These are phyloP conservation scores for Zosterops borbonicus DNA, from an alignment of 2,113 vertebrate species.

Conservation along the genomic window DNA sequence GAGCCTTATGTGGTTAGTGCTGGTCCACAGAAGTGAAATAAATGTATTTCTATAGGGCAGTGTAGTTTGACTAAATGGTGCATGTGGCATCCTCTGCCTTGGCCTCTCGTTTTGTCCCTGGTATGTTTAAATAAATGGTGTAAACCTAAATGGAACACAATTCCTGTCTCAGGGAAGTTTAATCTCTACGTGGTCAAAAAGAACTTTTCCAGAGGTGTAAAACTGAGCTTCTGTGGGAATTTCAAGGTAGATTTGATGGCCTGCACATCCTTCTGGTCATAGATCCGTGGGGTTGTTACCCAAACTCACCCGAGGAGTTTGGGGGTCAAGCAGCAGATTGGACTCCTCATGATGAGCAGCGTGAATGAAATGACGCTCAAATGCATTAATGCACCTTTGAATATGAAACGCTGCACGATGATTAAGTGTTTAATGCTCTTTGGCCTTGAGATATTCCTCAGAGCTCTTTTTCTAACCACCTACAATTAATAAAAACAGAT, in stretches of 20 bases:
- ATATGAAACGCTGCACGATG: not conserved
- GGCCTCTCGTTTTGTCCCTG: not conserved
- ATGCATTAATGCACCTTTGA: accelerated
- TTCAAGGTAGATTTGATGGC: not conserved
- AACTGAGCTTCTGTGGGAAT: not conserved
- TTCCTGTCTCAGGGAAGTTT: not conserved
- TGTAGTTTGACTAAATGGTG: not conserved
- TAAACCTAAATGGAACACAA: not conserved
- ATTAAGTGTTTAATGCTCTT: not conserved
- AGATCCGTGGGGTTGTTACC: accelerated
- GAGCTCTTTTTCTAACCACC: conserved; percentile 14
- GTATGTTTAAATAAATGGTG: not conserved
- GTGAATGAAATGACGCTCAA: not conserved
- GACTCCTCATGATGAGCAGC: not conserved
- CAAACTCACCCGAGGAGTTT: not conserved
- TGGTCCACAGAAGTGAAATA: not conserved
- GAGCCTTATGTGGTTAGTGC: not conserved
- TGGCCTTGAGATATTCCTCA: not conserved
- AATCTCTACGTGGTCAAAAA: not conserved
- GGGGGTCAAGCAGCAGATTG: not conserved
- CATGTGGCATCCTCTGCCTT: not conserved
- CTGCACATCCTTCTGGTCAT: not conserved
- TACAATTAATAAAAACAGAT: conserved; percentile 39
- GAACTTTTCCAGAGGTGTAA: not conserved
- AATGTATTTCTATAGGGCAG: not conserved